Evolutionary conservation across 2,888 invertebrate species (phyloP), one percentile per base, ranked within the genome.

Genomic region (Aleiodes alternator): DNA sequence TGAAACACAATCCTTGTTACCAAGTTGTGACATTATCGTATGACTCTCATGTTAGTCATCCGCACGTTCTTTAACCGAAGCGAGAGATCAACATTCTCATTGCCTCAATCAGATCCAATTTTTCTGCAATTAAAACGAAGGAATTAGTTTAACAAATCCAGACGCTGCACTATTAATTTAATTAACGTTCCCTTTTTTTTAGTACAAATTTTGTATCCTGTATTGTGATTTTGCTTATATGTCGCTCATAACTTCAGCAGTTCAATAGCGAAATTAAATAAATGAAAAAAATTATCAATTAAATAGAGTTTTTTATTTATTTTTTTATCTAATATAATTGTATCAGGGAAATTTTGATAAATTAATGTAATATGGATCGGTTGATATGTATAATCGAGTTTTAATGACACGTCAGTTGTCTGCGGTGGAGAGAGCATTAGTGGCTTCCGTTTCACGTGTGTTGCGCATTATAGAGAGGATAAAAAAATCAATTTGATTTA

Each of bases 1-100:
- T 79, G 87, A 82, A 73, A 82, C 84, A 66, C 79, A 82, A 81
- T 88, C 87, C 82, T 87, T 84, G 77, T 85, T 87, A 71, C 84
- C 73, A 79, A 87, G 50, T 68, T 68, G 76, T 78, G 87, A 87
- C 84, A 87, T 87, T 87, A 88, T 88, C 81, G 64, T 43, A 64
- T 82, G 85, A 77, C 76, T 84, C 55, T 82, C 85, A 83, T 82
- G 84, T 87, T 84, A 84, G 71, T 81, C 83, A 79, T 64, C 74
- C 55, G 75, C 70, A 70, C 55, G 73, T 55, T 29, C 43, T 76
- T 64, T 75, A 74, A 81, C 78, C 72, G 70, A 76, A 73, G 51
- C 69, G 69, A 53, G 50, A 69, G 53, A 66, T 76, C 66, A 23
- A 55, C 29, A 56, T 64, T 75, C 61, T 56, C 73, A 68, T 76